Percentiles rank a stretch among this genome's conserved stretches.
These are phyloP conservation scores for Imbricaverruca yamaguchii DNA, from an alignment of 2,888 invertebrate species.

Conservation along the genomic window DNA sequence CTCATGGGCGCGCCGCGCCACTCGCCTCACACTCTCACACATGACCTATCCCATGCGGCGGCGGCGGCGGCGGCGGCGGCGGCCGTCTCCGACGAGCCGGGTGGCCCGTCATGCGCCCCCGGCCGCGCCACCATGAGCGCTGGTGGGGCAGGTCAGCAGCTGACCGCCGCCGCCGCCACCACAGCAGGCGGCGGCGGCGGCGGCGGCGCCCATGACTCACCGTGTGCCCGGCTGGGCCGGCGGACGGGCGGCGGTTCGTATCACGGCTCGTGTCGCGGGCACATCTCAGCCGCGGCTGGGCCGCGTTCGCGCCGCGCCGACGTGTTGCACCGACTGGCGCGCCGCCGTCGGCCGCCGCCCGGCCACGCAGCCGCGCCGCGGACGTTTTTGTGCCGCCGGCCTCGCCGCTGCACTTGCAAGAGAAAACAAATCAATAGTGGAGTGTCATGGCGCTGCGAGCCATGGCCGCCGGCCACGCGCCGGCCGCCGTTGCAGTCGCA, in stretches of 20 bases:
- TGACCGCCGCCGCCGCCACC: neutral
- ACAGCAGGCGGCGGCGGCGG: neutral
- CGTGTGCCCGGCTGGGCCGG: neutral
- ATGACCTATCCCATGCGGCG: neutral
- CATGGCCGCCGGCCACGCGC: neutral
- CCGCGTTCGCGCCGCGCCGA: neutral
- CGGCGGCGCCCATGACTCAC: neutral
- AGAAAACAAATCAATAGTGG: conserved; percentile 22
- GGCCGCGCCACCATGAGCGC: conserved; percentile 2
- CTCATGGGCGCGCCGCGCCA: too few species aligned
- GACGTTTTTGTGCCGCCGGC: conserved; percentile 15
- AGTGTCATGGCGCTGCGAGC: conserved; percentile 17
- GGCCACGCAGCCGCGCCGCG: neutral
- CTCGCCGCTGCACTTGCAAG: conserved; percentile 23
- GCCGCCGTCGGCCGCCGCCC: neutral
- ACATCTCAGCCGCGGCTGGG: neutral
- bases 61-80: neutral
- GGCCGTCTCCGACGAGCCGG: neutral
- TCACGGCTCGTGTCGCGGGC: neutral
- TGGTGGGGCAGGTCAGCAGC: neutral
- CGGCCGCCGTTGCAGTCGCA: neutral
- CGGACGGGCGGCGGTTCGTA: neutral
- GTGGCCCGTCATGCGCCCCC: neutral
- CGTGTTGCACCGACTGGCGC: neutral
- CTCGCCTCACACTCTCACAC: neutral